Conservation (phyloP, 1,140 invertebrate species). For the Aphelinus certus region DNA sequence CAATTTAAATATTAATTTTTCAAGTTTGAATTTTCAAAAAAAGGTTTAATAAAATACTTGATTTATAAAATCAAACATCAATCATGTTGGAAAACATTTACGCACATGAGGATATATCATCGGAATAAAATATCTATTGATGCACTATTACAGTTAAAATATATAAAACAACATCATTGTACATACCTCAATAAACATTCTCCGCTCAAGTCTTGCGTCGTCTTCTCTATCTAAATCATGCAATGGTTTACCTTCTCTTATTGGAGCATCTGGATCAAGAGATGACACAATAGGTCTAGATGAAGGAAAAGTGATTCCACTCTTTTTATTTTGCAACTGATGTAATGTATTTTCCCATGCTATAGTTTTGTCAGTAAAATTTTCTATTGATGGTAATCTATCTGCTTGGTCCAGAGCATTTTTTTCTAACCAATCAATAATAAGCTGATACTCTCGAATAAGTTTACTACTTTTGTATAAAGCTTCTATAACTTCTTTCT, state of each 20-base stretch:
- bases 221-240: constrained; percentile 92
- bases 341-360: constrained; percentile 93
- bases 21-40: no score
- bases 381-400: constrained; percentile 72
- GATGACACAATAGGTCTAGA: constrained; percentile 74
- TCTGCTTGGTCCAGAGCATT: constrained; percentile 78
- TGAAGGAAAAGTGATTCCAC: constrained; percentile 68
- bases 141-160: constrained; percentile 6
- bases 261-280: constrained; percentile 93
- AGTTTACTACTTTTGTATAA: constrained; percentile 74
- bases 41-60: no score
- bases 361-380: constrained; percentile 80
- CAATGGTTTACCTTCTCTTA: constrained; percentile 79
- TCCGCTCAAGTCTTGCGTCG: constrained; percentile 77
- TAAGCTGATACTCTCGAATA: constrained; percentile 81
- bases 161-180: constrained; percentile 25
- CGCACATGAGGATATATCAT: no score
- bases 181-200: constrained; percentile 62
- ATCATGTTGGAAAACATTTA: no score
- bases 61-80: no score
- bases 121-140: no score
- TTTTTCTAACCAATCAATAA: constrained; percentile 93
- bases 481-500: constrained; percentile 72
- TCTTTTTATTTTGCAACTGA: constrained; percentile 72
- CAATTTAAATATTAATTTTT: no score